These are phyloP conservation scores for Drosophila equinoxialis DNA, from an alignment of 1,140 invertebrate species.

Conservation along the genomic window DNA sequence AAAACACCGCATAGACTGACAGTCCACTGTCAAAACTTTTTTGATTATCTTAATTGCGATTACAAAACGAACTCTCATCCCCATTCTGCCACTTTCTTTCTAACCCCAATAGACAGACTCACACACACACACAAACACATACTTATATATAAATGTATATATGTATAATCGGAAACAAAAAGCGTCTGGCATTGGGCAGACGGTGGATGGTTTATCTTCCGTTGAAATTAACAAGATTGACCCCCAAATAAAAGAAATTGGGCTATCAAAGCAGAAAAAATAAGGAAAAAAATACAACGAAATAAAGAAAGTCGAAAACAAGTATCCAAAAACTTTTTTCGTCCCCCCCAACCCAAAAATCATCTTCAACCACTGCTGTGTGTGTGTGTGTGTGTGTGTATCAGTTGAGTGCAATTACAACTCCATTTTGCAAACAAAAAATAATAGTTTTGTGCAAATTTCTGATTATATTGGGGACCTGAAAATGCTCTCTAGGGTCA, in stretches of 20 bases:
- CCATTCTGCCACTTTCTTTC: slow-evolving; percentile 39
- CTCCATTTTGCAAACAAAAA: slow-evolving; percentile 74
- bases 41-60: slow-evolving; percentile 82
- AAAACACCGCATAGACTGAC: slow-evolving; percentile 59
- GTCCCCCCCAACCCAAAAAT: too few relatives aligned
- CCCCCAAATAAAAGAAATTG: slow-evolving; percentile 75
- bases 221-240: slow-evolving; percentile 79
- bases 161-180: slow-evolving; percentile 1
- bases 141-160: not conserved
- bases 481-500: slow-evolving; percentile 32
- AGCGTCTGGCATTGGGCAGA: slow-evolving; percentile 1
- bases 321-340: slow-evolving; percentile 9
- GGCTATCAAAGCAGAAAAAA: slow-evolving; percentile 54
- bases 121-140: slow-evolving; percentile 6
- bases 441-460: slow-evolving; percentile 62
- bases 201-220: slow-evolving; percentile 13
- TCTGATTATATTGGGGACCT: slow-evolving; percentile 69
- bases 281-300: not conserved
- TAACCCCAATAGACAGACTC: slow-evolving; percentile 51
- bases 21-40: slow-evolving; percentile 79
- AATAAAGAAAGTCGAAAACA: slow-evolving; percentile 44
- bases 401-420: slow-evolving; percentile 65
- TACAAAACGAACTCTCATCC: slow-evolving; percentile 47
- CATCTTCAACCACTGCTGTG: not conserved
- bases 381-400: slow-evolving; percentile 13